Base-by-base conservation (phyloP, 2,797 vertebrate genomes). In the Sebastes minor region DNA sequence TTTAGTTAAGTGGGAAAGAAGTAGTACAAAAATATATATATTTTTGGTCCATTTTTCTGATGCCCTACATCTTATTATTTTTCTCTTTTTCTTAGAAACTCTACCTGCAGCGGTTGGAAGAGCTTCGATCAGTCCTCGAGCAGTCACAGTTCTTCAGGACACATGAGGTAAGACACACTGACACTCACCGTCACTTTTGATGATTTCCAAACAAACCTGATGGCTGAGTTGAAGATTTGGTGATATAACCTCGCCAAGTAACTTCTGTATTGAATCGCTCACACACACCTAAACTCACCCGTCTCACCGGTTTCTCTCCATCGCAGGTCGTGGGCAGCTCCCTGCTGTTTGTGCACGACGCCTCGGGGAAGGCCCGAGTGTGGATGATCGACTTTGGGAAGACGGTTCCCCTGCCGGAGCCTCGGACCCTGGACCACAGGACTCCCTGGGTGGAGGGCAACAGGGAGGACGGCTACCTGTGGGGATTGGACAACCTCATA, bases 371-470 rank as follows among this genome's bases (percentile, higher is more conserved):
- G 76, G 97, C 97, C 57, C 95, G 92, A 12, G 96, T 99, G 46
- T 98, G 97, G 97, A 99, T 99, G 97, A 99, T 99, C 0, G 97
- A 99, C 93, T 99, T 99, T 2, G 97, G 97, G 66, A 99, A 99
- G 91, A 99, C 97, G 0, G 95, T 97, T 1, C 94, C 95, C 20
- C 91, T 97, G 59, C 95, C 92, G 0, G 82, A 88, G 2, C 90
- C 94, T 28, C 92, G 85, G 73, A 96, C 81, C 1, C 92, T 99
- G 72, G 95, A 96, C 90, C 97, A 99, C 91, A 91, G 97, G 64
- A 96, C 95, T 9, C 94, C 96, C 49, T 99, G 97, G 97, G 71
- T 83, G 1, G 97, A 96, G 71, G 97, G 97, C 30, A 99, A 97
- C 94, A 95, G 93, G 2, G 97, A 99, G 84, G 97, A 99, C 0